A percentile compares a stretch with the other conserved stretches of the same genome.
phyloP scores from a whole-genome alignment of 2,888 invertebrate species.

The Caenorhabditis japonica region DNA sequence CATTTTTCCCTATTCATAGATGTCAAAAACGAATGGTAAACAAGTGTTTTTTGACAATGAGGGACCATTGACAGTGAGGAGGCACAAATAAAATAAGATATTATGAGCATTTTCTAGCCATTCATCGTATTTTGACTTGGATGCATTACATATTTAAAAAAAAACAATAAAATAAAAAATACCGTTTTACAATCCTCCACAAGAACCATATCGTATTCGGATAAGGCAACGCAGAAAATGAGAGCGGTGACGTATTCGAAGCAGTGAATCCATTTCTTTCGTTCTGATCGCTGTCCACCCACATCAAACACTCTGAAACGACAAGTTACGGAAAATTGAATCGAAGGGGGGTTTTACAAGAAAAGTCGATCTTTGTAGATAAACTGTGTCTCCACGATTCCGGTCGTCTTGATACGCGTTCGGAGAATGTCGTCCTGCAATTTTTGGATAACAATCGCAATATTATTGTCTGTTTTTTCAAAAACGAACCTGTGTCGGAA shows the following conservation, averaged over 20 bases:
- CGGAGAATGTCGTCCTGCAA: conserved; percentile 46
- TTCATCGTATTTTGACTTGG: too few species aligned
- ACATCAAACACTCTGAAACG: conserved; percentile 47
- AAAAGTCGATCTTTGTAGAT: conserved; percentile 37
- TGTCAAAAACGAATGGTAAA: too few species aligned
- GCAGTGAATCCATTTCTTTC: conserved; percentile 53
- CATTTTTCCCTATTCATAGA: too few species aligned
- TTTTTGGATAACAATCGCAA: too few species aligned
- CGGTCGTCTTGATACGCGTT: conserved; percentile 49
- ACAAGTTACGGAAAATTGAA: neutral
- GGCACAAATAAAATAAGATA: too few species aligned
- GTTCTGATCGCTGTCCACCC: conserved; percentile 53
- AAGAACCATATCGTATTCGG: conserved; percentile 52
- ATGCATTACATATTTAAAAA: too few species aligned
- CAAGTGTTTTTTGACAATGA: too few species aligned
- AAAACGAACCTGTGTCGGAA: conserved; percentile 41
- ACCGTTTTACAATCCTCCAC: conserved; percentile 48
- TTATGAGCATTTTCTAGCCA: too few species aligned
- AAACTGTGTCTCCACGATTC: conserved; percentile 44
- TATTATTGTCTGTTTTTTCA: too few species aligned
- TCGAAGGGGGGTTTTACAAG: conserved; percentile 1
- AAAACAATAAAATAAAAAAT: neutral
- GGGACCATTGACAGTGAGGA: too few species aligned
- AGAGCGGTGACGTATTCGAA: conserved; percentile 53
- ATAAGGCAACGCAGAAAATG: conserved; percentile 52